Conservation (phyloP, 2,888 invertebrate genomes). For the Orchesella flavescens region DNA sequence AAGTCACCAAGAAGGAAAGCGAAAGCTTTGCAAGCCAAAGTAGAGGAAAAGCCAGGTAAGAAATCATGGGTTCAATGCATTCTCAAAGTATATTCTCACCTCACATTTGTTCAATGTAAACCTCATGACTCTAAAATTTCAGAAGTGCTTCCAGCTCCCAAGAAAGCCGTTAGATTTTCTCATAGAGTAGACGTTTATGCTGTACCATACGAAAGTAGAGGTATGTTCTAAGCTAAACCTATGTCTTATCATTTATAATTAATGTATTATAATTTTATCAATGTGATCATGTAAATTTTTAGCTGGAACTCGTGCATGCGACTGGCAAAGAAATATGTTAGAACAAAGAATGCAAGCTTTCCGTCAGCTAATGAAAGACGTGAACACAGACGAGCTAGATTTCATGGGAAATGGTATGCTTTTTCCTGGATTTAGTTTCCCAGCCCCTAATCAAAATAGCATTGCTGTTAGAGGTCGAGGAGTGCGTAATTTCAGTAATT, state of each 20-base stretch:
- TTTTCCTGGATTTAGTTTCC: slow-evolving; percentile 40
- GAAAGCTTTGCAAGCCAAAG: neutral
- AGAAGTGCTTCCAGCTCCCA: neutral
- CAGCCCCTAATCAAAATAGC: slow-evolving; percentile 29
- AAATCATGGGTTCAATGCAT: too few species aligned
- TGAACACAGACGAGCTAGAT: slow-evolving; percentile 34
- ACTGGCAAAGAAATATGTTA: slow-evolving; percentile 56
- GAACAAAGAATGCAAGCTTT: slow-evolving; percentile 54
- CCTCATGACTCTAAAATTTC: too few species aligned
- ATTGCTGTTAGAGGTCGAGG: slow-evolving; percentile 29
- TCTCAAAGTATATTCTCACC: too few species aligned
- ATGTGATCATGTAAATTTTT: too few species aligned
- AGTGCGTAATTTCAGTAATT: slow-evolving; percentile 20
- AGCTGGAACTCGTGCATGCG: slow-evolving; percentile 53
- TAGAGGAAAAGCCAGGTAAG: neutral
- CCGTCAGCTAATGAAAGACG: slow-evolving; percentile 48
- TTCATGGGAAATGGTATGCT: slow-evolving; percentile 37
- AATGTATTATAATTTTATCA: too few species aligned
- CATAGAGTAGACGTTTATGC: slow-evolving; percentile 52
- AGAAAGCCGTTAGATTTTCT: slow-evolving; percentile 41
- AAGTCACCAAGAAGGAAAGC: neutral
- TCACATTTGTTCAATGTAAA: too few species aligned
- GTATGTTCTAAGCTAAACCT: too few species aligned
- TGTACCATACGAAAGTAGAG: slow-evolving; percentile 65
- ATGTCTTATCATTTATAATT: too few species aligned